Conservation (phyloP, 2,797 vertebrate genomes). For the Micrastur ruficollis region DNA sequence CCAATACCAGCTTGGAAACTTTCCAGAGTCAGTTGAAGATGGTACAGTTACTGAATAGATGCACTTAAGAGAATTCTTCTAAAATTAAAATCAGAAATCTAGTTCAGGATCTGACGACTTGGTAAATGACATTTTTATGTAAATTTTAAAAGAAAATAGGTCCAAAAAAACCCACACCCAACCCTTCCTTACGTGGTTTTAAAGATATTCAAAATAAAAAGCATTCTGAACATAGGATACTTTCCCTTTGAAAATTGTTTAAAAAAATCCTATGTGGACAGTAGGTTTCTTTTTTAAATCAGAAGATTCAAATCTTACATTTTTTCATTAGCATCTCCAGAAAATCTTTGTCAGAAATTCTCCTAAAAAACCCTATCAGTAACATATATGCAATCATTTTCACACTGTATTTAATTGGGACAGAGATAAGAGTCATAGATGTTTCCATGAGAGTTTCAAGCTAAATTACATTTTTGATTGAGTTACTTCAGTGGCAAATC, state of each 20-base stretch:
- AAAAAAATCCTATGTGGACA: not conserved
- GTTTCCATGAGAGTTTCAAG: not conserved
- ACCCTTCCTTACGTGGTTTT: not conserved
- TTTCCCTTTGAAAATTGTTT: not conserved
- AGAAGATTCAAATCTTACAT: not conserved
- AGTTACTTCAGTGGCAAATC: slow-evolving; percentile 3
- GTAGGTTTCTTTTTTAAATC: not conserved
- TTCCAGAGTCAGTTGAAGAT: not conserved
- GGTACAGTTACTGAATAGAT: not conserved
- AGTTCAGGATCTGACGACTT: not conserved
- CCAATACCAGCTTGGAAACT: not conserved
- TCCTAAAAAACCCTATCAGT: not conserved
- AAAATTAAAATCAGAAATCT: not conserved
- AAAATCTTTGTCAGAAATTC: not conserved
- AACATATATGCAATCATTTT: not conserved
- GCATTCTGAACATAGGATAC: not conserved
- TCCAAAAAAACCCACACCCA: rapidly evolving
- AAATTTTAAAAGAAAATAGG: not conserved
- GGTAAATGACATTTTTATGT: too few relatives aligned
- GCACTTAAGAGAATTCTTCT: not conserved
- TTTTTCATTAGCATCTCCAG: not conserved
- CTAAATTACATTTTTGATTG: slow-evolving; percentile 23
- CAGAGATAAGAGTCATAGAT: not conserved
- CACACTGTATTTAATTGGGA: not conserved
- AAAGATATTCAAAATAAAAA: not conserved